These are phyloP conservation scores for Psephotus haematonotus DNA, from an alignment of 2,113 vertebrate species.

Conservation along the genomic window DNA sequence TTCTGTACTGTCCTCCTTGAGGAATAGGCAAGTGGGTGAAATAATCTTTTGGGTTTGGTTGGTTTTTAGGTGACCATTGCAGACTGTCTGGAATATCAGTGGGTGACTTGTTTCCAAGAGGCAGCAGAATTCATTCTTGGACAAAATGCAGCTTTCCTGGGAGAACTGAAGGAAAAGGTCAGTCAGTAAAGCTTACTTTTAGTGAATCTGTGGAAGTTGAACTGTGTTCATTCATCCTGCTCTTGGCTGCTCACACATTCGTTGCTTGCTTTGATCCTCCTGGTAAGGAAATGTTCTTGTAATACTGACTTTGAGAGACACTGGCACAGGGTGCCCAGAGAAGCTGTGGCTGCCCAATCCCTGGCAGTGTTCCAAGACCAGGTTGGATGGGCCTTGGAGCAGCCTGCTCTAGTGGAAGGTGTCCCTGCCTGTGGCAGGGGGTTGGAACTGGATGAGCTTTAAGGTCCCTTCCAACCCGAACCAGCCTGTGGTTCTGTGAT, in stretches of 20 bases:
- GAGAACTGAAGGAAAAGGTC: slow-evolving; percentile 93
- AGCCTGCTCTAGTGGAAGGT: background rate
- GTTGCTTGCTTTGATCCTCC: background rate
- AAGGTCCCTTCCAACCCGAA: background rate
- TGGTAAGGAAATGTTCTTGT: background rate
- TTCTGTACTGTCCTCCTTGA: background rate
- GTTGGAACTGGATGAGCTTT: background rate
- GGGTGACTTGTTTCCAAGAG: slow-evolving; percentile 98
- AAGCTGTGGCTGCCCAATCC: background rate
- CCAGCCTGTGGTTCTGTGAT: background rate
- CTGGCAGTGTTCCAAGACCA: background rate
- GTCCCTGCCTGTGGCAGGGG: background rate
- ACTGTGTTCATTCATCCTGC: background rate
- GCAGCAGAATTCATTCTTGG: slow-evolving; percentile 91
- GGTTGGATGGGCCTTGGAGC: background rate
- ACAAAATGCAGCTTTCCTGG: slow-evolving; percentile 87
- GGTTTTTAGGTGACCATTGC: slow-evolving; percentile 87
- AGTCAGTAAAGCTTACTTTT: slow-evolving; percentile 24
- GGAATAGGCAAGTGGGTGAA: background rate
- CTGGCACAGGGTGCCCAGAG: background rate
- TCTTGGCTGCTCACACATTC: background rate
- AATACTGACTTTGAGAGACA: background rate
- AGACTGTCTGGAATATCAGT: slow-evolving; percentile 92
- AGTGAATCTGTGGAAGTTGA: background rate
- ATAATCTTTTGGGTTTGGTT: background rate